Evolutionary conservation across 2,797 vertebrate genomes (phyloP).

Genomic region (Craterocephalus amniculus): DNA sequence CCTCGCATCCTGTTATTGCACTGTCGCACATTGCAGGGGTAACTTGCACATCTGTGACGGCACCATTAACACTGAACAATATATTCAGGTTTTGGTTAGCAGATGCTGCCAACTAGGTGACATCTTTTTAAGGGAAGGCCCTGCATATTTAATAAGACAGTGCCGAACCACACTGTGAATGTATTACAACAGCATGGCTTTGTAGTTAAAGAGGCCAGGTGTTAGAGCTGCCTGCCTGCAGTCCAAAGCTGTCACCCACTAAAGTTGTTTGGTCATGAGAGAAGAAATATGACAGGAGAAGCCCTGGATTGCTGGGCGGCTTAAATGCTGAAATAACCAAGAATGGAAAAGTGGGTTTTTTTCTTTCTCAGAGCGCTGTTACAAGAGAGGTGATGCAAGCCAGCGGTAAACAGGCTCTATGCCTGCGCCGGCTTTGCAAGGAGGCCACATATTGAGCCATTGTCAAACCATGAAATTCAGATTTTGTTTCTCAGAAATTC

Average conservation of each 20-base stretch:
- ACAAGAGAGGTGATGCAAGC: slow-evolving; percentile 19
- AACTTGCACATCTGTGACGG: background rate
- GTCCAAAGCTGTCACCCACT: slow-evolving; percentile 1
- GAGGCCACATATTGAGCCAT: background rate
- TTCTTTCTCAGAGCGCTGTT: slow-evolving; percentile 4
- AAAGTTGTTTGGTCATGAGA: background rate
- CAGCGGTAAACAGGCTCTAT: slow-evolving; percentile 11
- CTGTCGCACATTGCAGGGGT: background rate
- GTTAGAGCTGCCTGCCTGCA: background rate
- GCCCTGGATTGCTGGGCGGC: background rate
- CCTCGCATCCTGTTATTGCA: background rate
- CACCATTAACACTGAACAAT: background rate
- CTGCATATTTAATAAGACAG: background rate
- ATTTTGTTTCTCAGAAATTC: slow-evolving; percentile 3
- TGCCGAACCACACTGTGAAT: background rate
- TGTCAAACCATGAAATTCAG: background rate
- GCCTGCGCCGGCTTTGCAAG: background rate
- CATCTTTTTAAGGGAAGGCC: background rate
- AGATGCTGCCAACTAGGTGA: background rate
- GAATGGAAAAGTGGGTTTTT: background rate
- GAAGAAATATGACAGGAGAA: background rate
- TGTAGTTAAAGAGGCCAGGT: background rate
- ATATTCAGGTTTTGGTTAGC: background rate
- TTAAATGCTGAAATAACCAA: background rate
- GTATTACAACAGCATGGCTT: background rate